Base-by-base conservation (phyloP, 2,888 invertebrate genomes). In the Germaria angustata region DNA sequence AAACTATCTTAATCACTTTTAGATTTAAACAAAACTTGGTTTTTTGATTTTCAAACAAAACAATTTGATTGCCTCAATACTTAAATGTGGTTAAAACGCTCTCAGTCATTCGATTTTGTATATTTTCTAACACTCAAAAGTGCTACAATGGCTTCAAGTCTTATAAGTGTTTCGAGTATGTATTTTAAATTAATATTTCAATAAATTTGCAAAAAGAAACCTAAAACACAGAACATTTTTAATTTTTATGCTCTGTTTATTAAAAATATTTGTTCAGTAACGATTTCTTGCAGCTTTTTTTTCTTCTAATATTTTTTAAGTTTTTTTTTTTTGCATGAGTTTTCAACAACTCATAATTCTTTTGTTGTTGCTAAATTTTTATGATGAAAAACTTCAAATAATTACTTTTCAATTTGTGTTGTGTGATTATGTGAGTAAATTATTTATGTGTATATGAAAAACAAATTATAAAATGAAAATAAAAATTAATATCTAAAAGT, bases 401-500 rank as follows among this genome's bases (percentile, higher is more conserved):
- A 79, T 82, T 82, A 79, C 75, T 82, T 79, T 82, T 78, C 68
- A 77, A 77, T 80, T 77, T 49, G 22, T 28, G 46, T 44, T 80
- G 46, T 72, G n/a, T 39, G 20, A 34, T 49, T 51, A 9, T 51
- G 24, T 59, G 22, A 44, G 22, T 15, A 15, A 22, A n/a, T n/a
- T n/a, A n/a, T n/a, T n/a, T n/a, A n/a, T n/a, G n/a, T n/a, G n/a
- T n/a, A n/a, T n/a, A n/a, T n/a, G n/a, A n/a, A n/a, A n/a, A n/a
- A n/a, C n/a, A n/a, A n/a, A n/a, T n/a, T n/a, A n/a, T n/a, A n/a
- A n/a, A n/a, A n/a, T n/a, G n/a, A n/a, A n/a, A n/a, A n/a, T n/a
- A n/a, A n/a, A n/a, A n/a, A n/a, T n/a, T n/a, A n/a, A n/a, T n/a
- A n/a, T n/a, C n/a, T n/a, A n/a, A n/a, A n/a, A n/a, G n/a, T n/a